phyloP scores from a whole-genome alignment of 2,888 invertebrate species.

The Luperina nickerlii region DNA sequence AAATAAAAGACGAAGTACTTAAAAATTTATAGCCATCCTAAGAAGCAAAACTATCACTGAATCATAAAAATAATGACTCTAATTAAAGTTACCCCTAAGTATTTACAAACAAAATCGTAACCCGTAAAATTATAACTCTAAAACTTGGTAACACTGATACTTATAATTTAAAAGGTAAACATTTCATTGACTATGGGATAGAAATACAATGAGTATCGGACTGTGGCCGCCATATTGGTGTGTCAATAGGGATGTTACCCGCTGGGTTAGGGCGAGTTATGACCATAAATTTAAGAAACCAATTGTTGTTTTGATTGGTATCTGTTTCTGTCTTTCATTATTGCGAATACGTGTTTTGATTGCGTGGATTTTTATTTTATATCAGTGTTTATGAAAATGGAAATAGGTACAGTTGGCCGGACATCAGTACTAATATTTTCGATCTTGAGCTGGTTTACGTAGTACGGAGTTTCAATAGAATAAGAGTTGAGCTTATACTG shows the following conservation, averaged over 20 bases:
- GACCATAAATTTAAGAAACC: constrained; percentile 48
- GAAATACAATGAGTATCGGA: constrained; percentile 13
- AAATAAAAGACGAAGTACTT: background rate
- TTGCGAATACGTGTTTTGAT: constrained; percentile 14
- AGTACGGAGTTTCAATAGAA: background rate
- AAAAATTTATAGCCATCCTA: background rate
- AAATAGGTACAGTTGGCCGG: background rate
- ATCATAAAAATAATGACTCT: constrained; percentile 57
- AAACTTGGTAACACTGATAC: constrained; percentile 36
- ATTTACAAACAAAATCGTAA: constrained; percentile 62
- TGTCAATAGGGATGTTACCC: constrained; percentile 59
- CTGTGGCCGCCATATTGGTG: constrained; percentile 19
- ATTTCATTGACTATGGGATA: constrained; percentile 68
- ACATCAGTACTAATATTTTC: background rate
- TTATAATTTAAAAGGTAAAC: constrained; percentile 63
- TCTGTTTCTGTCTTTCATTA: constrained; percentile 27
- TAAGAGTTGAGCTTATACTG: background rate
- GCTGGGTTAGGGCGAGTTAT: constrained; percentile 36
- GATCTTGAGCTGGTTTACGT: background rate
- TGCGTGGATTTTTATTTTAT: background rate
- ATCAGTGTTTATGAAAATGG: background rate
- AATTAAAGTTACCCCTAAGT: constrained; percentile 60
- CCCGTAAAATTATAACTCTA: constrained; percentile 68
- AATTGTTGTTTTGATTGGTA: constrained; percentile 46
- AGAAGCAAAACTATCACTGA: constrained; percentile 29